phyloP scores from a whole-genome alignment of 2,113 vertebrate genomes.

The Oncorhynchus kisutch region DNA sequence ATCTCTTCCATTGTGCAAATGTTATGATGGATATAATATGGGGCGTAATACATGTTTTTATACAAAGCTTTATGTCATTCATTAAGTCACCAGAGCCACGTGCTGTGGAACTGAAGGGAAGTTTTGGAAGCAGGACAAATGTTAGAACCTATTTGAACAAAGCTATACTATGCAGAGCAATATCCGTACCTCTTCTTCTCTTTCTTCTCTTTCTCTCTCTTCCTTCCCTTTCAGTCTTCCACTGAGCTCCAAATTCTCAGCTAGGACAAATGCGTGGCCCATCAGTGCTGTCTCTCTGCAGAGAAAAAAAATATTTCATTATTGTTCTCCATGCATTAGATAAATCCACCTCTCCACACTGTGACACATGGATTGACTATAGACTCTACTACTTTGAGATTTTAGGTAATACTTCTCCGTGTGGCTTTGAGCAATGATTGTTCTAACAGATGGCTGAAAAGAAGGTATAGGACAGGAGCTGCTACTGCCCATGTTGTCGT shows the following conservation, averaged over 20 bases:
- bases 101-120: neutral
- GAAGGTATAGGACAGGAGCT: neutral
- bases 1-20: slow-evolving; percentile 22
- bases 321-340: slow-evolving; percentile 1
- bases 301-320: slow-evolving; percentile 4
- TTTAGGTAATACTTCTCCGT: slow-evolving; percentile 5
- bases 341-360: slow-evolving; percentile 20
- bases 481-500: slow-evolving; percentile 5
- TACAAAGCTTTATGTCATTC: slow-evolving; percentile 16
- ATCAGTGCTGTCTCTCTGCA: slow-evolving; percentile 5
- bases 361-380: slow-evolving; percentile 20
- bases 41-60: slow-evolving; percentile 17
- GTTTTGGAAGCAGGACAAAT: neutral
- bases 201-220: neutral
- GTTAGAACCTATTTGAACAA: neutral
- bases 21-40: neutral
- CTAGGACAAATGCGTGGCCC: neutral
- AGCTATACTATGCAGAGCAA: neutral
- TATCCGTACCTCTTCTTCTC: neutral
- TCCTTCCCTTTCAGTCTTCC: neutral
- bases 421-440: slow-evolving; percentile 39
- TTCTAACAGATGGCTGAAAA: slow-evolving; percentile 33
- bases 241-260: neutral
- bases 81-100: neutral
- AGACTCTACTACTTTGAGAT: slow-evolving; percentile 4